Base-by-base conservation (phyloP, 2,797 vertebrate species). In the Sebastes kiyomatsui region DNA sequence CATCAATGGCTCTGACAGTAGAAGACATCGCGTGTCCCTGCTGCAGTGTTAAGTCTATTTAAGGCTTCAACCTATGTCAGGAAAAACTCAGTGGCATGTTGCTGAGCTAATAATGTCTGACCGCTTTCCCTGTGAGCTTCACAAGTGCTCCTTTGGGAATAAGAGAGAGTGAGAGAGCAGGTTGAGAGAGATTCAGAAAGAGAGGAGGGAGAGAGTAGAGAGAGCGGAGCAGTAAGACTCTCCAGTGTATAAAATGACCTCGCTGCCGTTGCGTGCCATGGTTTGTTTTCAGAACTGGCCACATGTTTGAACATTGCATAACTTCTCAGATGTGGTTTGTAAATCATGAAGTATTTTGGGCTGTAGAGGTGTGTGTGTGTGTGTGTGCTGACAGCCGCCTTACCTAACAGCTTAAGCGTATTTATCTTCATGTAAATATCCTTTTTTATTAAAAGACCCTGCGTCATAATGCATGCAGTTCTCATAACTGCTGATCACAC, bases 231-330 rank as follows among this genome's bases (percentile, higher is more conserved):
- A 12, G 62, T 73, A 13, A 76, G 72, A 67, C 52, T 89, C 81
- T 59, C 71, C 77, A 81, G 84, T 75, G 81, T 75, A 80, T 79
- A 80, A 90, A 88, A 81, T 88, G 92, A 94, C 93, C 92, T 88
- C 85, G 84, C 83, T 87, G 81, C 87, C 35, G 66, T 95, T 92
- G 95, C 94, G 94, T 96, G 95, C 94, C 82, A 91, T 27, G 92
- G 90, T 89, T 94, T 95, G 92, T 94, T 95, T 94, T 94, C 92
- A 90, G 71, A 93, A 79, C 89, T 72, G 80, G 84, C 94, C 94
- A 94, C 93, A 95, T 96, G 94, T 94, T 95, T 92, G 85, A 91
- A 83, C 88, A 87, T 93, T 94, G 85, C 94, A 90, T 94, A 94
- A 95, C 94, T 92, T 79, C 84, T 94, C 86, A 82, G 83, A 84